These are phyloP conservation scores for Dione juno DNA, from an alignment of 2,888 invertebrate genomes.

Conservation along the genomic window DNA sequence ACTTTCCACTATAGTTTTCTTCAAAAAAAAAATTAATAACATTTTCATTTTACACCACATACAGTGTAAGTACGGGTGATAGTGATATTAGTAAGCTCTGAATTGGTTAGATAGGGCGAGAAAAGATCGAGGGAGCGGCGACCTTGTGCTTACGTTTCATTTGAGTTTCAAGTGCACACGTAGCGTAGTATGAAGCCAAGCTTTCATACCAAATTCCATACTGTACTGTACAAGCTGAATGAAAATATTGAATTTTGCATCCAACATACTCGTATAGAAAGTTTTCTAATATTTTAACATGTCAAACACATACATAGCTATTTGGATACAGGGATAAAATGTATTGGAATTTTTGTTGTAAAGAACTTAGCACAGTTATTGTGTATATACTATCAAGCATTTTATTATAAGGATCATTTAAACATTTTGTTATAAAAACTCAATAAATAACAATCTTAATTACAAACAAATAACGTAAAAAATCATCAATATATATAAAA, in stretches of 20 bases:
- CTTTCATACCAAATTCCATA: conserved; percentile 13
- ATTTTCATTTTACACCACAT: conserved; percentile 48
- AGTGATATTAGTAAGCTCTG: conserved; percentile 67
- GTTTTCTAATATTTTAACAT: conserved; percentile 8
- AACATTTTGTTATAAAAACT: no score
- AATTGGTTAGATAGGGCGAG: conserved; percentile 69
- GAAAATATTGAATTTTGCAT: conserved; percentile 14
- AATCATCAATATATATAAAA: no score
- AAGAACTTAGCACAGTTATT: no score
- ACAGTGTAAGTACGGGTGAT: conserved; percentile 64
- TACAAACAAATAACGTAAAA: no score
- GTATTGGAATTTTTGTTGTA: no score
- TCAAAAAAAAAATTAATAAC: no score
- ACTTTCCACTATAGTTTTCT: no score
- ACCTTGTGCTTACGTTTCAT: conserved; percentile 34
- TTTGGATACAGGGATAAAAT: no score
- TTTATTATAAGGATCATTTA: no score
- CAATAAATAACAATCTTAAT: no score
- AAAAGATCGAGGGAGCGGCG: conserved; percentile 50
- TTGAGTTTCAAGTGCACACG: conserved; percentile 26
- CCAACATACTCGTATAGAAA: not conserved
- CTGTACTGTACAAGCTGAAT: conserved; percentile 7
- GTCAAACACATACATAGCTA: not conserved
- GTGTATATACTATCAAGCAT: no score
- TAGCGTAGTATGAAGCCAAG: conserved; percentile 11